Evolutionary conservation across 2,797 vertebrate genomes (phyloP).

Genomic region (Characodon lateralis): DNA sequence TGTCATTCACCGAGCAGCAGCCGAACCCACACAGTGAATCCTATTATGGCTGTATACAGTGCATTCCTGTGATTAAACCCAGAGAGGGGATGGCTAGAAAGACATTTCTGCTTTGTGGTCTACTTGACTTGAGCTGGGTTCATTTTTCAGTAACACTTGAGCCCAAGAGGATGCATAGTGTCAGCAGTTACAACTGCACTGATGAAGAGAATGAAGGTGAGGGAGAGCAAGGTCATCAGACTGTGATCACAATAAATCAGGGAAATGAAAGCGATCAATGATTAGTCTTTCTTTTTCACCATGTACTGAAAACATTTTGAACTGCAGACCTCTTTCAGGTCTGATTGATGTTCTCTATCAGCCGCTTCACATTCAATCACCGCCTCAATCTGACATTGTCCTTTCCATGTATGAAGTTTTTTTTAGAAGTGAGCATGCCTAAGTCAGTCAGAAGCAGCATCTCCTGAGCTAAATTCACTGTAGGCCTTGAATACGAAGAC

Average conservation of each 20-base stretch:
- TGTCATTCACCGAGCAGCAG: conserved; percentile 39
- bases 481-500: background rate
- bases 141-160: conserved; percentile 14
- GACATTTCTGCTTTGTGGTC: background rate
- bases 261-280: background rate
- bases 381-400: background rate
- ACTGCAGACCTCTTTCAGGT: conserved; percentile 4
- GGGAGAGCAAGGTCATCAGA: background rate
- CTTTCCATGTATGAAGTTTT: background rate
- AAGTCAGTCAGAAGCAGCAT: conserved; percentile 20
- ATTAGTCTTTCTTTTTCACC: background rate
- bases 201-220: conserved; percentile 20
- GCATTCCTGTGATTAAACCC: conserved; percentile 51
- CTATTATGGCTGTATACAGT: conserved; percentile 34
- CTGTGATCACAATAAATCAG: background rate
- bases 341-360: background rate
- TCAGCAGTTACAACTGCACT: conserved; percentile 23
- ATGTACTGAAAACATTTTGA: background rate
- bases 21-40: conserved; percentile 42
- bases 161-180: background rate
- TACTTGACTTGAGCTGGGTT: conserved; percentile 13
- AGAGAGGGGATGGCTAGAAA: background rate
- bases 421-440: background rate
- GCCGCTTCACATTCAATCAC: conserved; percentile 17
- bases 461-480: background rate